Evolutionary conservation across 2,113 vertebrate genomes (phyloP), one percentile per base, ranked within the genome.

Genomic region (Leucosticte australis): DNA sequence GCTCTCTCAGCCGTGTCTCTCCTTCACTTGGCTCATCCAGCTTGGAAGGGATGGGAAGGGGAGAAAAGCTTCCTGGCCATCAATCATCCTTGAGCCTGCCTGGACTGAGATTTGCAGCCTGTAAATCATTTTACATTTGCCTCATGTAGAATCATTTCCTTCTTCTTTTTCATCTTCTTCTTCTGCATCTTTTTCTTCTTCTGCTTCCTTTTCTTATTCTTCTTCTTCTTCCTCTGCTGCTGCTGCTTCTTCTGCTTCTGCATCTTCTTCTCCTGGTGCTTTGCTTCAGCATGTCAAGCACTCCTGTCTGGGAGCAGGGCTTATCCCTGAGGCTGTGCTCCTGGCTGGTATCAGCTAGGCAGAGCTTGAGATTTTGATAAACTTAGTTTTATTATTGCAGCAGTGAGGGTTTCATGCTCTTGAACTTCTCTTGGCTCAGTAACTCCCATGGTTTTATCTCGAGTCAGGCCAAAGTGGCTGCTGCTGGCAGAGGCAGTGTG

Each of bases 401-500:
- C 4, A 1, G 2, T 21, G 56, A 74, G 28, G 11, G 42, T 57
- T 89, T 65, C 23, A 57, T 1, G 6, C 33, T 78, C n/a, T 39
- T 63, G 28, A 23, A 5, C 44, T 53, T 65, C 75, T 31, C n/a
- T 42, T 67, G 57, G 31, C 39, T 59, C 42, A 5, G 5, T 76
- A 55, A 33, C 30, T 68, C 50, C 18, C 1, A 0, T 33, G 44
- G 28, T 35, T 15, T 69, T 22, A 37, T 13, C 49, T 62, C 5
- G 3, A 49, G 50, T 30, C 1, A 7, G 52, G n/a, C 18, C 2
- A 0, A 65, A 78, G 83, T 1, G 4, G 44, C 60, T 79, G 60
- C 44, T 2, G 2, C 1, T 22, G 35, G 71, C 15, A 16, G 67
- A 76, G 33, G 42, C 42, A 62, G 55, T 0, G 0, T 57, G 41